phyloP scores from a whole-genome alignment of 2,113 vertebrate species.

The Caranx melampygus region DNA sequence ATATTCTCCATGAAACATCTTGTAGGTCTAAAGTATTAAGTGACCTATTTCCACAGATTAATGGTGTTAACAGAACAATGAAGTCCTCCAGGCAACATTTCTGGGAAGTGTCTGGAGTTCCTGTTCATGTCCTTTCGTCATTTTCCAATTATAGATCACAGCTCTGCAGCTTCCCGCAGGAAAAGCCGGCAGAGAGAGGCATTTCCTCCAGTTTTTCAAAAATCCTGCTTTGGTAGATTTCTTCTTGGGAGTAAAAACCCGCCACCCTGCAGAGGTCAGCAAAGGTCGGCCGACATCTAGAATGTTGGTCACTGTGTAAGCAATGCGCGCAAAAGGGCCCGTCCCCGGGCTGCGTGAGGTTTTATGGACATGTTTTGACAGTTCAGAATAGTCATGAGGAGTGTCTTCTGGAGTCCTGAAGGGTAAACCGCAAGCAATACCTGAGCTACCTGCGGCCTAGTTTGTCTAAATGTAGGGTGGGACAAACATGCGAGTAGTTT shows the following conservation, averaged over 20 bases:
- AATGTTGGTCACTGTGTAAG: conserved; percentile 29
- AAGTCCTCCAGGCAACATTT: conserved; percentile 45
- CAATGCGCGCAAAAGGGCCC: background rate
- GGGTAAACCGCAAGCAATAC: conserved; percentile 67
- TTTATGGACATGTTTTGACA: conserved; percentile 74
- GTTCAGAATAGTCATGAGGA: conserved; percentile 65
- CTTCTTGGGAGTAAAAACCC: conserved; percentile 18
- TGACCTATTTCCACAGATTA: conserved; percentile 34
- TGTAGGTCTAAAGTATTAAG: background rate
- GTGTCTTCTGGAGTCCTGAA: conserved; percentile 67
- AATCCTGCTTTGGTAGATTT: conserved; percentile 43
- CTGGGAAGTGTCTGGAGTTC: conserved; percentile 81
- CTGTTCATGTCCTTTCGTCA: conserved; percentile 80
- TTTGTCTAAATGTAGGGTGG: conserved; percentile 38
- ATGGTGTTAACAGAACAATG: conserved; percentile 69
- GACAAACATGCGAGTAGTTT: conserved; percentile 1
- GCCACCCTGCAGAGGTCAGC: conserved; percentile 62
- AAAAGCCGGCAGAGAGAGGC: conserved; percentile 71
- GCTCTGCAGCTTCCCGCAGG: conserved; percentile 81
- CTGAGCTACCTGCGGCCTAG: conserved; percentile 52
- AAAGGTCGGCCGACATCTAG: conserved; percentile 56
- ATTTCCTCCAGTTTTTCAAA: conserved; percentile 80
- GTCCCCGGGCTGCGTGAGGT: conserved; percentile 19
- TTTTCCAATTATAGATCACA: conserved; percentile 82
- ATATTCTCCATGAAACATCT: background rate